Base-by-base conservation (phyloP, 2,113 vertebrate species). In the Pterophyllum scalare region DNA sequence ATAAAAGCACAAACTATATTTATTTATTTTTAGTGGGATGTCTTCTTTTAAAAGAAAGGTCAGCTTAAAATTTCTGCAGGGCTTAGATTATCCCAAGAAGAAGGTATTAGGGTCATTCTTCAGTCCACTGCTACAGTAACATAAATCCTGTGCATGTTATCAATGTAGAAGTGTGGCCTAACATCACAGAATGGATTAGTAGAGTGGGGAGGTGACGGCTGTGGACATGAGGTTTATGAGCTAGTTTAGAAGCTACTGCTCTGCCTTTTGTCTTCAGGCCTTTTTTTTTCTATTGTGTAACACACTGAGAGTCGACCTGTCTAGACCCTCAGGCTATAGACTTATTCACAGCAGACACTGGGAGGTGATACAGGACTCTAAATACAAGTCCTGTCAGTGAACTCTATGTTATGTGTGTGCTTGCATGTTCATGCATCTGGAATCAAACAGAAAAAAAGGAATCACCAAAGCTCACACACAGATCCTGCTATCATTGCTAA, bases 281-380 rank as follows among this genome's bases (percentile, higher is more conserved):
- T 24, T 72, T 75, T 77, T 57, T 58, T 67, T 43, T 59, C 81
- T 62, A 80, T 86, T 87, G 79, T 82, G 58, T 54, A 64, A 78
- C 60, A 20, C 28, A 80, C 43, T 19, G 46, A 79, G 89, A 94
- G 90, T 92, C 91, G 35, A 87, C 75, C 64, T 83, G 91, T 93
- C 91, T 93, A 79, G 80, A 87, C 87, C 92, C 74, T 88, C 26
- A 58, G 91, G 90, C 92, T 82, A 38, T 26, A 80, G 80, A 77
- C 80, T 88, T 81, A 70, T 75, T 82, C 75, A 81, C 60, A 91
- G 74, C 72, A 82, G 24, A 62, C 72, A 80, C 72, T 52, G 80
- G 85, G 87, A 90, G 86, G 88, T 78, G 65, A 61, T 60, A 46
- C 46, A 56, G 2, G 31, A 67, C 62, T 54, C 85, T 79, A 35